Percentiles rank a stretch among this genome's conserved stretches.
Conservation (phyloP, 2,797 vertebrate species). For the Sarcoramphus papa region DNA sequence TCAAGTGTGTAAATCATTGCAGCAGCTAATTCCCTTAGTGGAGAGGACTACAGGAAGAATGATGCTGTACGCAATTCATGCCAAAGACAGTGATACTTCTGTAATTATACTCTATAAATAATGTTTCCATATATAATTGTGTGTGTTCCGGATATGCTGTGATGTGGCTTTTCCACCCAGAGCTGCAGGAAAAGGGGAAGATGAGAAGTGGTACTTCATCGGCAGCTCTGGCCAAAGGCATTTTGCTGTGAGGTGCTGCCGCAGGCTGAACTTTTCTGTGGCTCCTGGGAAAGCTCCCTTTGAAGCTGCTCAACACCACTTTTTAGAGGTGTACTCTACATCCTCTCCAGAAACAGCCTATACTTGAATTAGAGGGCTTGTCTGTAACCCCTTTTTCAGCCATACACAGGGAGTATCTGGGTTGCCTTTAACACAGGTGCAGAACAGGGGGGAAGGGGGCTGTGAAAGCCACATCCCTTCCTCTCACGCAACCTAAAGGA, state of each 20-base stretch:
- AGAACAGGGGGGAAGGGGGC: not conserved
- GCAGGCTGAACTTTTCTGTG: not conserved
- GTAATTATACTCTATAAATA: not conserved
- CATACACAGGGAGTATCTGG: not conserved
- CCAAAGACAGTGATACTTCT: not conserved
- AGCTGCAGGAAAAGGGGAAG: not conserved
- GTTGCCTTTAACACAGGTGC: not conserved
- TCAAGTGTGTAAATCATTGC: not conserved
- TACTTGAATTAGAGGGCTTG: not conserved
- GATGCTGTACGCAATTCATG: not conserved
- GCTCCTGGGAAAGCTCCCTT: not conserved
- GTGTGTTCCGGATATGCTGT: not conserved
- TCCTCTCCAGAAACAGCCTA: not conserved
- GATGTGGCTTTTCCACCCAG: not conserved
- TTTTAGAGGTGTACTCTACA: not conserved
- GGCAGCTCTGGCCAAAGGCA: not conserved
- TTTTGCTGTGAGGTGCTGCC: not conserved
- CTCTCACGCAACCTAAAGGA: not conserved
- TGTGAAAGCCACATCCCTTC: not conserved
- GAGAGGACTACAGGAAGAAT: not conserved
- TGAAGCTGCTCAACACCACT: not conserved
- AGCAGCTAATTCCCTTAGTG: not conserved
- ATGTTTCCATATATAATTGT: not conserved
- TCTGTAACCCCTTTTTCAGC: not conserved
- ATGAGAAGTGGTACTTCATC: not conserved